phyloP scores from a whole-genome alignment of 2,797 vertebrate species.

The Lepilemur ruficaudatus region DNA sequence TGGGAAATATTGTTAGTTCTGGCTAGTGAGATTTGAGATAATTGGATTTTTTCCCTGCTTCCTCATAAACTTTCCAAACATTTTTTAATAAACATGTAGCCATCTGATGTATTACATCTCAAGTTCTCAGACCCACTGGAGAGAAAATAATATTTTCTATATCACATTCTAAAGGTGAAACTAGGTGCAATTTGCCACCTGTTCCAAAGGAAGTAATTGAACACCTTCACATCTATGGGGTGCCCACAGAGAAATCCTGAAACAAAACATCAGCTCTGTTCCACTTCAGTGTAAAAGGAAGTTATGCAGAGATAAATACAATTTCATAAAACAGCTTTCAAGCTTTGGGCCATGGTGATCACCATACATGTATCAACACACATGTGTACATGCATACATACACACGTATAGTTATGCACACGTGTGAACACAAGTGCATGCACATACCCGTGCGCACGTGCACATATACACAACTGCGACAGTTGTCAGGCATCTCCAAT shows the following conservation, averaged over 20 bases:
- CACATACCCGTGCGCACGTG: not conserved
- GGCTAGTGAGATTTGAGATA: not conserved
- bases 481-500: not conserved
- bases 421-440: fast-evolving
- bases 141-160: not conserved
- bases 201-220: not conserved
- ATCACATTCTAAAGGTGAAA: not conserved
- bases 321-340: not conserved
- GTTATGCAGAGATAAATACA: not conserved
- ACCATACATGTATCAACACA: not conserved
- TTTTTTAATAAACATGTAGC: not conserved
- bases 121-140: not conserved
- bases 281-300: not conserved
- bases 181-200: not conserved
- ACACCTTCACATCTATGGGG: not conserved
- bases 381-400: not conserved
- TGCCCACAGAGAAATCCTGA: not conserved
- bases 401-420: not conserved
- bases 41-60: not conserved
- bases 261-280: not conserved
- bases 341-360: too few species aligned
- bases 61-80: not conserved
- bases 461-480: not conserved
- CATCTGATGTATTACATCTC: not conserved
- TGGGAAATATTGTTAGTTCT: not conserved